Conservation (phyloP, 2,797 vertebrate genomes). For the Peromyscus melanophrys region DNA sequence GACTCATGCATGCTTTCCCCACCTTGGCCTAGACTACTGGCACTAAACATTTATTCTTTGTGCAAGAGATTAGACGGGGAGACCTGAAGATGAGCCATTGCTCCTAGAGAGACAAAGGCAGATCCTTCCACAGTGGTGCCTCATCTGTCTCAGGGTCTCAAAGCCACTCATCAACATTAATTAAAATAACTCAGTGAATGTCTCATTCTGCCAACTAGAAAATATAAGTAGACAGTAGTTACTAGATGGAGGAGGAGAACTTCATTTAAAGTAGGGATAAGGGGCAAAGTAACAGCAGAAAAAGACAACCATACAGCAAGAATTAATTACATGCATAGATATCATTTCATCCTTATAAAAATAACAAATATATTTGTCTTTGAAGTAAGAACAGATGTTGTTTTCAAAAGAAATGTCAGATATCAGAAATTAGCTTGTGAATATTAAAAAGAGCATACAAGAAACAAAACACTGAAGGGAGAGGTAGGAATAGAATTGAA, state of each 20-base stretch:
- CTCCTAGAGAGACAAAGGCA: background rate
- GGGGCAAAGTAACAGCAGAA: background rate
- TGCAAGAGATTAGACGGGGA: background rate
- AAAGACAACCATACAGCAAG: background rate
- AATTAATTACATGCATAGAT: background rate
- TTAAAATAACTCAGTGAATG: background rate
- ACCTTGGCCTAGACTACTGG: background rate
- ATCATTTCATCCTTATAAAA: background rate
- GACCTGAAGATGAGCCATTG: background rate
- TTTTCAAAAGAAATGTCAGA: constrained; percentile 17
- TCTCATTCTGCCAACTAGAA: constrained; percentile 23
- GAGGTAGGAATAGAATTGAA: background rate
- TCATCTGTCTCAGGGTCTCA: background rate
- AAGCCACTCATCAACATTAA: background rate
- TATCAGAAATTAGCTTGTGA: background rate
- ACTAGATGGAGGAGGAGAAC: background rate
- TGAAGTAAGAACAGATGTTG: background rate
- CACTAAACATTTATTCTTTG: background rate
- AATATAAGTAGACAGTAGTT: constrained; percentile 19
- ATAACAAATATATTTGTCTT: background rate
- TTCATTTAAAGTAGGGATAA: background rate
- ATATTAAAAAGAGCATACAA: background rate
- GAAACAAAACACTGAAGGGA: constrained; percentile 21
- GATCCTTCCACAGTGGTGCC: background rate
- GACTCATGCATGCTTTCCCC: background rate